Percentiles rank a stretch among this genome's conserved stretches.
phyloP scores from a whole-genome alignment of 2,888 invertebrate genomes.

The Ypsolopha sequella region DNA sequence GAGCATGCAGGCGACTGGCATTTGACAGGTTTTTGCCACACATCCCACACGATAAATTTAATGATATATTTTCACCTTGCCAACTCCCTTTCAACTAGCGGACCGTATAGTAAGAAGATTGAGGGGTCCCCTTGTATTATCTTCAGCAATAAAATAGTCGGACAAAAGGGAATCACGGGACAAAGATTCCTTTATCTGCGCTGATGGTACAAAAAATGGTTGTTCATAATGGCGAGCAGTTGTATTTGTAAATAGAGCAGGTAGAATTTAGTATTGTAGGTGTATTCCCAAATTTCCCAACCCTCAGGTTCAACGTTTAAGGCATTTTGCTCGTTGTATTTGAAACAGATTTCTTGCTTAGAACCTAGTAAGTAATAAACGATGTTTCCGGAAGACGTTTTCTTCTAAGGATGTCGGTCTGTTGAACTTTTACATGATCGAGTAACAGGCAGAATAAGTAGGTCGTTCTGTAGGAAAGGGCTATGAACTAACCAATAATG shows the following conservation, averaged over 20 bases:
- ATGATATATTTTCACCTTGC: slow-evolving; percentile 4
- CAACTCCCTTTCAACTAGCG: slow-evolving; percentile 1
- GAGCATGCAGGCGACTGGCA: slow-evolving; percentile 11
- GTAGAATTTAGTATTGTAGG: slow-evolving; percentile 59
- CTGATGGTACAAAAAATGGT: slow-evolving; percentile 39
- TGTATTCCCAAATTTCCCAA: slow-evolving; percentile 40
- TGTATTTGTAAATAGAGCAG: slow-evolving; percentile 64
- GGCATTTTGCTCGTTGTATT: too few relatives aligned
- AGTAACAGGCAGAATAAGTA: too few relatives aligned
- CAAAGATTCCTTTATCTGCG: slow-evolving; percentile 47
- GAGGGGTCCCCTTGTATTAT: slow-evolving; percentile 16
- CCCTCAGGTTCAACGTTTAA: neutral
- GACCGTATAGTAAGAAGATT: neutral
- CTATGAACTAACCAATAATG: too few relatives aligned
- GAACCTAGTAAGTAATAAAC: too few relatives aligned
- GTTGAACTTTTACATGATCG: too few relatives aligned
- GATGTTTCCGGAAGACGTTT: too few relatives aligned
- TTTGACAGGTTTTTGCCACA: slow-evolving; percentile 4
- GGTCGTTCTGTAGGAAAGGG: too few relatives aligned
- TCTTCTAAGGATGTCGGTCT: too few relatives aligned
- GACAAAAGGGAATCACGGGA: slow-evolving; percentile 18
- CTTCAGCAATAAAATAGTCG: slow-evolving; percentile 15
- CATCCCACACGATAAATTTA: neutral
- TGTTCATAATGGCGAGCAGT: slow-evolving; percentile 39
- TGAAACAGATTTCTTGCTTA: too few relatives aligned